Conservation (phyloP, 2,888 invertebrate genomes). For the Macrosiphum euphorbiae region DNA sequence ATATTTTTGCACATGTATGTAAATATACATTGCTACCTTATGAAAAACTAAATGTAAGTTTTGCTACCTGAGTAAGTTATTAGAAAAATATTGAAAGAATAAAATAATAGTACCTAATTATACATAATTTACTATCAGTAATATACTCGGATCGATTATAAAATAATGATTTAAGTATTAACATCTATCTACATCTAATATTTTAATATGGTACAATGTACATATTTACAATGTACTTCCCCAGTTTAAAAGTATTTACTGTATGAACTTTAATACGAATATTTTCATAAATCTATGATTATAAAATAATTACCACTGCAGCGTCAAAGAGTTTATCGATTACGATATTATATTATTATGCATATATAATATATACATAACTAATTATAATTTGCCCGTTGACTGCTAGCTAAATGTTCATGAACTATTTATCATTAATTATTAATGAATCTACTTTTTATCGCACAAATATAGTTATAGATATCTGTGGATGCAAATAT, state of each 20-base stretch:
- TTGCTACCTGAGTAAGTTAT: not conserved
- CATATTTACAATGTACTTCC: slow-evolving; percentile 24
- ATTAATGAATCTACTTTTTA: slow-evolving; percentile 32
- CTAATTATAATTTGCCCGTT: slow-evolving; percentile 39
- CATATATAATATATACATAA: slow-evolving; percentile 17
- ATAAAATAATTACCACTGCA: slow-evolving; percentile 43
- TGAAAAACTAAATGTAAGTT: not conserved
- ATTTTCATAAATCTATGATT: not conserved
- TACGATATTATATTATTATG: slow-evolving; percentile 31
- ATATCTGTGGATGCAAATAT: not conserved
- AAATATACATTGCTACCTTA: not conserved
- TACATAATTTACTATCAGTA: not conserved
- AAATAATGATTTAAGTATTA: not conserved
- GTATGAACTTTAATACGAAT: slow-evolving; percentile 11
- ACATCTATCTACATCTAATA: slow-evolving; percentile 19
- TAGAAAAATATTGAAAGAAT: not conserved
- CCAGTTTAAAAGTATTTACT: slow-evolving; percentile 24
- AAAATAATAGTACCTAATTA: not conserved
- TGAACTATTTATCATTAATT: slow-evolving; percentile 46
- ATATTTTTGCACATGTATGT: not conserved
- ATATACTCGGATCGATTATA: not conserved
- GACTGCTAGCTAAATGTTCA: slow-evolving; percentile 25
- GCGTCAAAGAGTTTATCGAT: slow-evolving; percentile 34
- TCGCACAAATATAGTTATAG: slow-evolving; percentile 13
- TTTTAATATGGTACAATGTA: slow-evolving; percentile 42